These are phyloP conservation scores for Nipponacmea schrenckii DNA, from an alignment of 2,888 invertebrate genomes.

Conservation along the genomic window DNA sequence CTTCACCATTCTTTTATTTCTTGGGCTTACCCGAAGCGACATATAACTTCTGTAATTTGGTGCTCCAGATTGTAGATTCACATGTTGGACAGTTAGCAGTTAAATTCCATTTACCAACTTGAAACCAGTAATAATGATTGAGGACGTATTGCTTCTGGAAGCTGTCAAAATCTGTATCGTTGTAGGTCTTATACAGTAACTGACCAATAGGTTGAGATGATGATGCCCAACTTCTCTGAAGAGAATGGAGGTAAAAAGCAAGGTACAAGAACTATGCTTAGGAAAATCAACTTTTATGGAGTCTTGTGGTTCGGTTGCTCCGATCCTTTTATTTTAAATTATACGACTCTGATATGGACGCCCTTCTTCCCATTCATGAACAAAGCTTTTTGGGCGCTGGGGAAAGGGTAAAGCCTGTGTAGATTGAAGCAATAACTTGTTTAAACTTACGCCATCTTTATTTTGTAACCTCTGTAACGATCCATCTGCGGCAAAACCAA, in stretches of 20 bases:
- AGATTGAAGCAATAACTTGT: too few relatives aligned
- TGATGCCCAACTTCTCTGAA: conserved; percentile 49
- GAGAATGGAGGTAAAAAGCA: background rate
- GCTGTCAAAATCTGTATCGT: conserved; percentile 53
- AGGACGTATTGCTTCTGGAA: conserved; percentile 49
- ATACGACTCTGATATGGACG: too few relatives aligned
- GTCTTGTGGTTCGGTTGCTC: background rate
- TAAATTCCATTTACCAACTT: conserved; percentile 58
- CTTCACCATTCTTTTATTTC: background rate
- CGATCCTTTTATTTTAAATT: too few relatives aligned
- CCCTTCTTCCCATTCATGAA: too few relatives aligned
- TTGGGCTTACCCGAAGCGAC: background rate
- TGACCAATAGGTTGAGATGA: conserved; percentile 40
- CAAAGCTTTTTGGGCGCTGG: too few relatives aligned
- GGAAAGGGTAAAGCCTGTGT: too few relatives aligned
- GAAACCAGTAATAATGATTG: conserved; percentile 45
- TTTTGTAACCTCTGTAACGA: conserved; percentile 35
- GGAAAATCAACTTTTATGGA: background rate
- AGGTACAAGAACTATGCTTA: too few relatives aligned
- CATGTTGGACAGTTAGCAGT: conserved; percentile 36
- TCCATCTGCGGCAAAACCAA: conserved; percentile 40
- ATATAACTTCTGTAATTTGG: background rate
- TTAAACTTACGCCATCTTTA: conserved; percentile 25
- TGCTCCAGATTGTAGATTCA: conserved; percentile 1
- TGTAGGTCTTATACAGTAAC: conserved; percentile 56